Evolutionary conservation across 2,113 vertebrate species (phyloP), one percentile per base, ranked within the genome.

Genomic region (Pangasianodon gigas): DNA sequence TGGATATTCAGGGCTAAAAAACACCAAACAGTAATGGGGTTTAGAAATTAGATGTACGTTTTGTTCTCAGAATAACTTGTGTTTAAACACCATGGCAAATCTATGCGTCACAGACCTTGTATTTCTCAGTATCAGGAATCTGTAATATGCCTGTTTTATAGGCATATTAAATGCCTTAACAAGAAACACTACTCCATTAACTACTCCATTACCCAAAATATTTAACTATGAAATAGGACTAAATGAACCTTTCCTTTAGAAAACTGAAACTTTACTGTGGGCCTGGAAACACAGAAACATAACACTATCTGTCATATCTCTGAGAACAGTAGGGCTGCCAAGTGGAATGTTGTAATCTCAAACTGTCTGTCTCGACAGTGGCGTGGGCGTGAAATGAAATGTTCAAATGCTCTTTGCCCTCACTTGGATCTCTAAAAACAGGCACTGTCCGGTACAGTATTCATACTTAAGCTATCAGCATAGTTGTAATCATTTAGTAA

Each of bases 271-370:
- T 82, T 62, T 32, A 16, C 10, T 54, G 26, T 54, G 11, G 60
- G n/a, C 44, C 46, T 84, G 62, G 65, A 46, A 52, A 83, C 29
- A 51, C 44, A 52, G 21, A 88, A 82, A 83, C 6, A 29, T 18
- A 52, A 82, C 46, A 37, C n/a, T 54, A 71, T 84, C 62, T 88
- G 51, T 71, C 18, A 65, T 37, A 81, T 88, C 87, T 69, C 6
- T 48, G 26, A 88, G 51, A 84, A 16, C 24, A 74, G 37, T 13
- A 24, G 44, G 26, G 51, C 65, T 19, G 65, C 65, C 62, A 89
- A 74, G 65, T 46, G 80, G 48, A 84, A 37, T 69, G 62, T 41
- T 74, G 87, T 62, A 84, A 58, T 74, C 48, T 46, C 54, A 44
- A 54, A 21, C 60, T 44, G 86, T 83, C 62, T 83, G 21, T 7